Base-by-base conservation (phyloP, 2,797 vertebrate genomes). In the Halcyon leucocephala region DNA sequence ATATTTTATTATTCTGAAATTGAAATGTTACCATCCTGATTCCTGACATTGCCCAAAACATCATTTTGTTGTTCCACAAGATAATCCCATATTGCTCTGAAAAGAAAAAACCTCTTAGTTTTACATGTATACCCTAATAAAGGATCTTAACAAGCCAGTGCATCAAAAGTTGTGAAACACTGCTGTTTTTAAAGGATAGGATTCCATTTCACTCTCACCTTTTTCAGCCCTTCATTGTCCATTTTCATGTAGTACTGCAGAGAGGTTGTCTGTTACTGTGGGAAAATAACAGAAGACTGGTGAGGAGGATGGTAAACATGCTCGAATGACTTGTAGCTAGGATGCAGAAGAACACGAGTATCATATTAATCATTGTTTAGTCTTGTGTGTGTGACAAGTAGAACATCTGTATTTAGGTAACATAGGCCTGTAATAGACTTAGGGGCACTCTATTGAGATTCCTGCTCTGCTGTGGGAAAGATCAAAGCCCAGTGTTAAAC, bases 391-490 rank as follows among this genome's bases (percentile, higher is more conserved):
- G 70, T 51, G 48, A 17, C 52, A 84, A 66, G 29, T 19, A 46
- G 29, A 55, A 61, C 21, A 14, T 22, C 18, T 55, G 28, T 61
- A 12, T 46, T 80, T 61, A 46, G 65, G 29, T 55, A 44, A 21
- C 29, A 7, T 0, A 41, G 29, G 41, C 12, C 41, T 66, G 29
- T 44, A 52, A 20, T 19, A 39, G 31, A 49, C 0, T 0, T 4
- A 20, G 48, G 46, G 12, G 31, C 55, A 37, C 9, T 9, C 54
- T 17, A 4, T 4, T 0, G 0, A 73, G 48, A 61, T 29, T 72
- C 58, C 70, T 77, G 22, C 33, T 35, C 29, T 46, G 25, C 37
- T 31, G 15, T 18, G 70, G 26, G 29, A 48, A 82, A 22, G 29
- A n/a, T 52, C 54, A 33, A 17, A 48, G 22, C 13, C 6, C 37